Conservation (phyloP, 1,140 invertebrate genomes). For the Tetramorium parvispinum region DNA sequence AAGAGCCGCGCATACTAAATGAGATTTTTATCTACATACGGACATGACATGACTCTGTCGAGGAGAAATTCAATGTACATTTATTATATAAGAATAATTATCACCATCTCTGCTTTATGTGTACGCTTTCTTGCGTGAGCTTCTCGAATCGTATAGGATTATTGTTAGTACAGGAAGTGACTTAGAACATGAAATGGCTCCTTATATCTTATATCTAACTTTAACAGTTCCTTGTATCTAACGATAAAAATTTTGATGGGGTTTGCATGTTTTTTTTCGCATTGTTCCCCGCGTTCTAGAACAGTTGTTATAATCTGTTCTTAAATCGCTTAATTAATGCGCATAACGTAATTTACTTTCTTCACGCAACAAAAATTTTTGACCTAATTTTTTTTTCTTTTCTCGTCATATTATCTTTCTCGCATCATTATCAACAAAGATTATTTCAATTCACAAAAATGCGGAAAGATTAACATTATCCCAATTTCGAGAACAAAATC, state of each 20-base stretch:
- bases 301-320: background rate
- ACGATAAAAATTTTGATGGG: background rate
- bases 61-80: background rate
- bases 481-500: background rate
- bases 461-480: background rate
- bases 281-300: background rate
- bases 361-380: constrained; percentile 4
- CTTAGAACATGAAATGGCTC: background rate
- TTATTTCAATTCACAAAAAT: background rate
- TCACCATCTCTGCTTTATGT: background rate
- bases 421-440: background rate
- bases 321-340: constrained; percentile 22
- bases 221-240: background rate
- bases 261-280: background rate
- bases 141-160: background rate
- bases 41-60: background rate
- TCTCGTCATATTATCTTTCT: background rate
- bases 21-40: background rate
- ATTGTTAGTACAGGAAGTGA: background rate
- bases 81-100: background rate
- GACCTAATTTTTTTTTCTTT: background rate
- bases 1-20: background rate
- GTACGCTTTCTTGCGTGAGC: background rate
- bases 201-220: too few species aligned
- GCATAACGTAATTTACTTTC: background rate